These are phyloP conservation scores for Daphoenositta chrysoptera DNA, from an alignment of 2,113 vertebrate species.

Conservation along the genomic window DNA sequence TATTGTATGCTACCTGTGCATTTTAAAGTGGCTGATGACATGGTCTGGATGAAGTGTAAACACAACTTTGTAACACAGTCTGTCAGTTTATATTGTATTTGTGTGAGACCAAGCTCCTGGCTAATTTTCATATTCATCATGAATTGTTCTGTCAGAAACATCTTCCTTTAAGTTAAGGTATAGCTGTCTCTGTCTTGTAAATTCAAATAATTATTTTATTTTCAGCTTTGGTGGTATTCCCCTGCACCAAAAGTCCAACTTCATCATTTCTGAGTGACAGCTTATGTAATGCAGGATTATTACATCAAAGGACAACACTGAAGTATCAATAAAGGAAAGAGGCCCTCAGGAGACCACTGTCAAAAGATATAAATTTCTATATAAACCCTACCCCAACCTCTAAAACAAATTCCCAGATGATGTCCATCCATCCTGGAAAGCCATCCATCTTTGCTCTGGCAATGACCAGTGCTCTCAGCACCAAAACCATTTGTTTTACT, in stretches of 20 bases:
- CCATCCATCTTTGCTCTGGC: neutral
- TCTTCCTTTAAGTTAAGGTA: neutral
- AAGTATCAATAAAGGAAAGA: constrained; percentile 32
- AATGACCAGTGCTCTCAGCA: neutral
- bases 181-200: neutral
- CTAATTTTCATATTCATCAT: neutral
- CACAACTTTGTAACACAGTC: too few relatives aligned
- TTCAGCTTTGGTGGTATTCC: neutral
- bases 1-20: neutral
- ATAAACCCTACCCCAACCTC: neutral
- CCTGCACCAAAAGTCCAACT: neutral
- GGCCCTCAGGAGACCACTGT: constrained; percentile 4
- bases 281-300: constrained; percentile 9
- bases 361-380: constrained; percentile 34
- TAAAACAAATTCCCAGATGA: constrained; percentile 17
- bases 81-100: neutral
- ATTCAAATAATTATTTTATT: neutral
- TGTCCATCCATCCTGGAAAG: neutral
- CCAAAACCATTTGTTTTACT: neutral
- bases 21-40: neutral
- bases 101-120: neutral
- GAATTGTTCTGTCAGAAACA: neutral
- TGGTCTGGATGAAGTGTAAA: neutral
- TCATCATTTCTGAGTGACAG: constrained; percentile 21
- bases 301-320: constrained; percentile 7